These are phyloP conservation scores for Drosophila mimetica DNA, from an alignment of 2,888 invertebrate species.

Conservation along the genomic window DNA sequence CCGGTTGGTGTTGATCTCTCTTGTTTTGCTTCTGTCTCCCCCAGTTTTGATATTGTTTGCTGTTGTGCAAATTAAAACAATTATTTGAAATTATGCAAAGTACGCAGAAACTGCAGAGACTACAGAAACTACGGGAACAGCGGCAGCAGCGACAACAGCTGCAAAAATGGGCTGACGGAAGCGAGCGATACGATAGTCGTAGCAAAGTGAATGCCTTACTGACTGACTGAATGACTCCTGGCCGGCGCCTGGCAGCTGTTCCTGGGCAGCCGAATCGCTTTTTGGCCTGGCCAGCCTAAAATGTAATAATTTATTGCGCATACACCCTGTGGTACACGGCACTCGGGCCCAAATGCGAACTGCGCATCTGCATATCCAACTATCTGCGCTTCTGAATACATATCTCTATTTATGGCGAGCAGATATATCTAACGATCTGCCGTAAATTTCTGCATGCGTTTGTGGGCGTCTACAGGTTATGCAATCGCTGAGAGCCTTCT, in stretches of 20 bases:
- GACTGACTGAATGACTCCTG: slow-evolving; percentile 31
- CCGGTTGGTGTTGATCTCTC: slow-evolving; percentile 47
- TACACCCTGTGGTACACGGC: slow-evolving; percentile 40
- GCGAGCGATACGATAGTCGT: slow-evolving; percentile 44
- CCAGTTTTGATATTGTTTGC: slow-evolving; percentile 60
- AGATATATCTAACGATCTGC: slow-evolving; percentile 43
- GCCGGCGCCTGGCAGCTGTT: slow-evolving; percentile 41
- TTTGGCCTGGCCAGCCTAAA: slow-evolving; percentile 15
- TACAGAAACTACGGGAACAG: slow-evolving; percentile 17
- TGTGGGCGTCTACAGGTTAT: slow-evolving; percentile 58
- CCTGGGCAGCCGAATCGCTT: slow-evolving; percentile 17
- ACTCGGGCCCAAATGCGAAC: slow-evolving; percentile 4
- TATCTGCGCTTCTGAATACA: slow-evolving; percentile 13
- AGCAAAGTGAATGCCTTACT: slow-evolving; percentile 67
- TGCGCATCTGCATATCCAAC: slow-evolving; percentile 10
- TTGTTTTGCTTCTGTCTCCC: slow-evolving; percentile 35
- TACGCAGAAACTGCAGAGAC: slow-evolving; percentile 58
- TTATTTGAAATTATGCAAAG: slow-evolving; percentile 74
- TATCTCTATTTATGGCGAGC: slow-evolving; percentile 25
- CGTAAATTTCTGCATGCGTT: slow-evolving; percentile 49
- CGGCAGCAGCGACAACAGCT: slow-evolving; percentile 56
- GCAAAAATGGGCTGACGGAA: slow-evolving; percentile 72
- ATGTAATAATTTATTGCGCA: slow-evolving; percentile 47
- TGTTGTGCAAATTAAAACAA: slow-evolving; percentile 72
- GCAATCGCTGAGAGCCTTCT: slow-evolving; percentile 56